Percentiles rank a stretch among this genome's conserved stretches.
phyloP scores from a whole-genome alignment of 2,888 invertebrate genomes.

The Tenthredo amoena region DNA sequence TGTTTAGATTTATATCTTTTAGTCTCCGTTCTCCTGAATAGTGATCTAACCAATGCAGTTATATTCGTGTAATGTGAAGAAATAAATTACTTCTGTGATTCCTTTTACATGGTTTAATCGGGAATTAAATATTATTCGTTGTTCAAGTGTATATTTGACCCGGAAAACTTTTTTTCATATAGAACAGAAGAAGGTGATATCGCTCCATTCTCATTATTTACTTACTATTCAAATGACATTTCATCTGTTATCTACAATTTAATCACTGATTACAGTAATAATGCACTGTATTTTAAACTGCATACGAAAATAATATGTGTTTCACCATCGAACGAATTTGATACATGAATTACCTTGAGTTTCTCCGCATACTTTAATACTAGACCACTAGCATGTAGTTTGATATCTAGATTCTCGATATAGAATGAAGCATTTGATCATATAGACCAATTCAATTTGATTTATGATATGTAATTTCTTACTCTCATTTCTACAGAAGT shows the following conservation, averaged over 20 bases:
- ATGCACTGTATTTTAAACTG: not conserved
- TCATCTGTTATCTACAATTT: not conserved
- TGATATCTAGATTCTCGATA: not conserved
- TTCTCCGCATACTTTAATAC: not conserved
- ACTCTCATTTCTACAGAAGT: constrained; percentile 3
- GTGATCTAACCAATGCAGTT: constrained; percentile 46
- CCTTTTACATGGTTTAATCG: constrained; percentile 19
- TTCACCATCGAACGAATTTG: not conserved
- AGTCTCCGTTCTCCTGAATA: constrained; percentile 49
- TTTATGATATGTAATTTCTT: not conserved
- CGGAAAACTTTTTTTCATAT: not conserved
- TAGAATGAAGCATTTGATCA: not conserved
- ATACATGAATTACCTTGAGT: not conserved
- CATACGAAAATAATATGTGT: not conserved
- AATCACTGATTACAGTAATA: not conserved
- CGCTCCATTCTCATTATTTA: constrained; percentile 18
- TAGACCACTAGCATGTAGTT: not conserved
- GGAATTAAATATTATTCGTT: constrained; percentile 6
- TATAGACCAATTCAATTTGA: not conserved
- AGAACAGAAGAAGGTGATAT: constrained; percentile 29
- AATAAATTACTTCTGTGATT: constrained; percentile 48
- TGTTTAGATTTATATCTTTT: constrained; percentile 51
- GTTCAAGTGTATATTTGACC: constrained; percentile 19
- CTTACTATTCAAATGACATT: not conserved
- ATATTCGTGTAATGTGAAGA: constrained; percentile 25